Conservation (phyloP, 2,113 vertebrate species). For the Mixornis gularis region DNA sequence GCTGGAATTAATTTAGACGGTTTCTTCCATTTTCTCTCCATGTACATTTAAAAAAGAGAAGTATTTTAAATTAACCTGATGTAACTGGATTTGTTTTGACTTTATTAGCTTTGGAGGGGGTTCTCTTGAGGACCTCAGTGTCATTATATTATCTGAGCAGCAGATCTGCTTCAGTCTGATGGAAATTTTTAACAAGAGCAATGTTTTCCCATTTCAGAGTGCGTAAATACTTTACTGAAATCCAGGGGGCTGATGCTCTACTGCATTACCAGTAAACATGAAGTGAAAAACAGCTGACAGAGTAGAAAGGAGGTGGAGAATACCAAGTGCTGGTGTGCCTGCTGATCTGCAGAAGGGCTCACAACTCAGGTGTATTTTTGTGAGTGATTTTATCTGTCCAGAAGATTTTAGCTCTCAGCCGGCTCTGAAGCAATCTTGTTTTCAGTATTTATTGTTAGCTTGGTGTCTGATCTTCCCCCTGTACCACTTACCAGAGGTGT, state of each 20-base stretch:
- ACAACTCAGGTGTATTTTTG: neutral
- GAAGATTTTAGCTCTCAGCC: neutral
- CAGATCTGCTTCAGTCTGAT: conserved; percentile 21
- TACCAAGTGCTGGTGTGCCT: neutral
- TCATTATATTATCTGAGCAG: conserved; percentile 43
- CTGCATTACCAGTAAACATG: neutral
- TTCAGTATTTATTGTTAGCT: neutral
- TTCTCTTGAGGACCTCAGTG: conserved; percentile 22
- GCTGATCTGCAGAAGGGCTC: neutral
- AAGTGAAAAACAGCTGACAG: neutral
- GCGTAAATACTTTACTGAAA: conserved; percentile 19
- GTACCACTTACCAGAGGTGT: neutral
- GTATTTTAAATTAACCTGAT: conserved; percentile 45
- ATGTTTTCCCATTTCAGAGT: conserved; percentile 25
- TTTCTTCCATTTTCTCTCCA: conserved; percentile 33
- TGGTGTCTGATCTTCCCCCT: neutral
- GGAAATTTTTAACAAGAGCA: conserved; percentile 34
- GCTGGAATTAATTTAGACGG: conserved; percentile 48
- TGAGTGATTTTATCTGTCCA: neutral
- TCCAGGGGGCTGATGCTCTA: neutral
- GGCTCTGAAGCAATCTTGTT: neutral
- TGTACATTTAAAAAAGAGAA: conserved; percentile 28
- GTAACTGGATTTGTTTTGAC: conserved; percentile 45
- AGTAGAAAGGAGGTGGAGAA: neutral
- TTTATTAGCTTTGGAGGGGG: conserved; percentile 49